Evolutionary conservation across 23 tunicate species (phyloP).

Genomic region (Styela plicata): DNA sequence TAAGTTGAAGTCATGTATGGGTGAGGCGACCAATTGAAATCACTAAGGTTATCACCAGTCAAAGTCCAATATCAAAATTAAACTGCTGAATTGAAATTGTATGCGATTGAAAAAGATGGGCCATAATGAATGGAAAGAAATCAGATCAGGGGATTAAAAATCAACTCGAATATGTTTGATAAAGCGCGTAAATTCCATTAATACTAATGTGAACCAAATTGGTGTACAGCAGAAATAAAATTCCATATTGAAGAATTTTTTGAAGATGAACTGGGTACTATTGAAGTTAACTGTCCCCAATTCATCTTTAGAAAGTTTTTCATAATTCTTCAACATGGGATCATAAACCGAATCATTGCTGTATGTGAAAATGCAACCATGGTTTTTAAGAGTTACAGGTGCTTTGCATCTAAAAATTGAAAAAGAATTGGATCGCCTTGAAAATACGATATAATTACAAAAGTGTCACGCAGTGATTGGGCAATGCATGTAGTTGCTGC

Average conservation of each 20-base stretch:
- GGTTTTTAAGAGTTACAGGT: not conserved
- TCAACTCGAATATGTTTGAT: not conserved
- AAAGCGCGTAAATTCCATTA: too few relatives aligned
- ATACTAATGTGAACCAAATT: not conserved
- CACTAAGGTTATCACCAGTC: not conserved
- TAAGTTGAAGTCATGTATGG: not conserved
- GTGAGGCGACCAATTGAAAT: not conserved
- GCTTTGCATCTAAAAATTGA: not conserved
- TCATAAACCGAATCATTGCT: not conserved
- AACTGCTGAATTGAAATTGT: not conserved
- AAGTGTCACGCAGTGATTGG: not conserved
- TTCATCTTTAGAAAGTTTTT: too few relatives aligned
- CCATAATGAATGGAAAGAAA: not conserved
- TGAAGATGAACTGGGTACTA: not conserved
- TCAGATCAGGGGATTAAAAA: not conserved
- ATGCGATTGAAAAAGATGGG: not conserved
- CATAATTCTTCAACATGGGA: too few relatives aligned
- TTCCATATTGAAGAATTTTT: not conserved
- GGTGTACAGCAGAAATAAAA: not conserved
- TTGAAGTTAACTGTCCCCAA: too few relatives aligned
- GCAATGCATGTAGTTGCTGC: not conserved
- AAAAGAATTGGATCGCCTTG: not conserved
- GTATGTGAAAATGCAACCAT: not conserved
- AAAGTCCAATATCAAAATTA: not conserved
- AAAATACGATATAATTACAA: not conserved